Percentiles rank a stretch among this genome's conserved stretches.
Conservation (phyloP, 2,797 vertebrate genomes). For the Carapus acus region DNA sequence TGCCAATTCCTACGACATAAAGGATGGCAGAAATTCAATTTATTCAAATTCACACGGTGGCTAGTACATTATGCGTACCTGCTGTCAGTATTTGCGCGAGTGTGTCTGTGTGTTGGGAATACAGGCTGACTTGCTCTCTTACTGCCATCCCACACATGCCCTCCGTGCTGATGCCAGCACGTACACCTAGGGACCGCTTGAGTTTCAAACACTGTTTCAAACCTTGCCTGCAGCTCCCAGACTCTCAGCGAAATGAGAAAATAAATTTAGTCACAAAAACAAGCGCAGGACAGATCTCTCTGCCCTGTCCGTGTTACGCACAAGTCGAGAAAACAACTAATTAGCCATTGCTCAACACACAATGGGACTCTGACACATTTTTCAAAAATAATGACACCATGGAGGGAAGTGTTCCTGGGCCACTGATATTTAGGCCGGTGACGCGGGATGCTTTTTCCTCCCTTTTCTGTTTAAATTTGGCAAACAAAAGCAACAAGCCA, state of each 20-base stretch:
- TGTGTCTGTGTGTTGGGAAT: slow-evolving; percentile 10
- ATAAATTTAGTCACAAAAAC: slow-evolving; percentile 25
- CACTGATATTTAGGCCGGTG: too few species aligned
- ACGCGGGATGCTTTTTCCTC: too few species aligned
- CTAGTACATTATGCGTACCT: slow-evolving; percentile 21
- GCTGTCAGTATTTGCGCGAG: slow-evolving; percentile 11
- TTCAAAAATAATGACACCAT: too few species aligned
- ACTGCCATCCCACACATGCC: not conserved
- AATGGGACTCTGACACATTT: too few species aligned
- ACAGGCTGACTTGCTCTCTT: slow-evolving; percentile 11
- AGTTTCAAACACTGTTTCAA: slow-evolving; percentile 16
- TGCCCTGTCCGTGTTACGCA: not conserved
- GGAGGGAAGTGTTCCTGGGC: too few species aligned
- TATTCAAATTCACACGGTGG: slow-evolving; percentile 26
- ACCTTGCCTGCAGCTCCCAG: not conserved
- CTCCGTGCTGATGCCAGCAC: slow-evolving; percentile 7
- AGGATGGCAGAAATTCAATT: slow-evolving; percentile 15
- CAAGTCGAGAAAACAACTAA: too few species aligned
- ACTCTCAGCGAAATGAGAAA: slow-evolving; percentile 10
- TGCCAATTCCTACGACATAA: slow-evolving; percentile 4
- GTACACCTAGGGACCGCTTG: slow-evolving; percentile 7
- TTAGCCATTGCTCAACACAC: too few species aligned
- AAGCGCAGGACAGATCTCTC: not conserved
- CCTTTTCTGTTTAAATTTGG: too few species aligned
- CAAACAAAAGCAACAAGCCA: too few species aligned